Evolutionary conservation across 2,113 vertebrate genomes (phyloP).

Genomic region (Eubucco bourcierii): DNA sequence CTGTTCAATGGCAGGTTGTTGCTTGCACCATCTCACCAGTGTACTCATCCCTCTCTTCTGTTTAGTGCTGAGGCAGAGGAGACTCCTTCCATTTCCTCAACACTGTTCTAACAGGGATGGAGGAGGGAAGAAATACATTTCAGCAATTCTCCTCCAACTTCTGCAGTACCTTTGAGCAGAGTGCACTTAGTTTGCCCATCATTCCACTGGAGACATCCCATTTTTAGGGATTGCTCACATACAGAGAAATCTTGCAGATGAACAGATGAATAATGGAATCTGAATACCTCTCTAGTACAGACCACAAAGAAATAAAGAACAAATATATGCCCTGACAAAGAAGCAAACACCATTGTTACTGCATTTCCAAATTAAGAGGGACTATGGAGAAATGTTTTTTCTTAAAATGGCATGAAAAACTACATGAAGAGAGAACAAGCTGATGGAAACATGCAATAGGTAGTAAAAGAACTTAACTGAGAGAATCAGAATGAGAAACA

Average conservation of each 20-base stretch:
- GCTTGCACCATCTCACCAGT: accelerated
- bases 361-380: background rate
- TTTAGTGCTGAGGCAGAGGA: background rate
- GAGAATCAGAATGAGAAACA: background rate
- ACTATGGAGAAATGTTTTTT: background rate
- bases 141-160: background rate
- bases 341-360: background rate
- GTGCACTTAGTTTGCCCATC: background rate
- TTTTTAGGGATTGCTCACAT: background rate
- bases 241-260: background rate
- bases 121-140: accelerated
- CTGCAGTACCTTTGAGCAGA: background rate
- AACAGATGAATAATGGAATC: background rate
- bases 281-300: background rate
- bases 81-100: background rate
- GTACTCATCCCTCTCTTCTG: background rate
- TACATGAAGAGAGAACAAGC: background rate
- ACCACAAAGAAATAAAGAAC: background rate
- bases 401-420: background rate
- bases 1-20: background rate
- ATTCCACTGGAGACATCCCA: background rate
- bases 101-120: accelerated
- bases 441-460: background rate
- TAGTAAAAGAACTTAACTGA: background rate
- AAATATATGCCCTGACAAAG: background rate